phyloP scores from a whole-genome alignment of 1,140 invertebrate genomes.

The Pogonomyrmex californicus region DNA sequence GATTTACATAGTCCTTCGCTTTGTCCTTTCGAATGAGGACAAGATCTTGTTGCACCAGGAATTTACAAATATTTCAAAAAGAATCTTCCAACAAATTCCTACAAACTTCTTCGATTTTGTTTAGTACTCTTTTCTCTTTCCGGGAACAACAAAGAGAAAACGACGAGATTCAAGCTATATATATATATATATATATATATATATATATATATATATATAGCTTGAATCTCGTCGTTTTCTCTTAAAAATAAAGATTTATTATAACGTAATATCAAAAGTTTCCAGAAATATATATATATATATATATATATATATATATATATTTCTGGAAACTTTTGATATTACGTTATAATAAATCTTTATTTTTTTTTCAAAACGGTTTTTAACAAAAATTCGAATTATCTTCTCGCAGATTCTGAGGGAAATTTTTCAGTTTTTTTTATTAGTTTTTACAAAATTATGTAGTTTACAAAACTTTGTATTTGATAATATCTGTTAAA shows the following conservation, averaged over 20 bases:
- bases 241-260: too few relatives aligned
- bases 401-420: background rate
- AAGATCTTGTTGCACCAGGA: background rate
- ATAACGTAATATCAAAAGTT: too few relatives aligned
- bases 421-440: background rate
- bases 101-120: background rate
- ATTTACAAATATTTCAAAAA: background rate
- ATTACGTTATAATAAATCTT: background rate
- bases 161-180: too few relatives aligned
- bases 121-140: background rate
- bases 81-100: background rate
- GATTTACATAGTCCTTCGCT: background rate
- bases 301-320: too few relatives aligned
- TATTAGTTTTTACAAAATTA: background rate
- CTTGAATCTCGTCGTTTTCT: too few relatives aligned
- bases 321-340: background rate
- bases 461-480: background rate
- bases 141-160: background rate
- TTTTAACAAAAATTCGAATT: background rate
- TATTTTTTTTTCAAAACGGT: background rate
- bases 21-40: background rate
- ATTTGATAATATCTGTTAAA: conserved; percentile 1
- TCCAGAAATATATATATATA: too few relatives aligned
- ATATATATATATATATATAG: too few relatives aligned
- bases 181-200: too few relatives aligned